phyloP scores from a whole-genome alignment of 2,888 invertebrate species.

The Ctena decussata region DNA sequence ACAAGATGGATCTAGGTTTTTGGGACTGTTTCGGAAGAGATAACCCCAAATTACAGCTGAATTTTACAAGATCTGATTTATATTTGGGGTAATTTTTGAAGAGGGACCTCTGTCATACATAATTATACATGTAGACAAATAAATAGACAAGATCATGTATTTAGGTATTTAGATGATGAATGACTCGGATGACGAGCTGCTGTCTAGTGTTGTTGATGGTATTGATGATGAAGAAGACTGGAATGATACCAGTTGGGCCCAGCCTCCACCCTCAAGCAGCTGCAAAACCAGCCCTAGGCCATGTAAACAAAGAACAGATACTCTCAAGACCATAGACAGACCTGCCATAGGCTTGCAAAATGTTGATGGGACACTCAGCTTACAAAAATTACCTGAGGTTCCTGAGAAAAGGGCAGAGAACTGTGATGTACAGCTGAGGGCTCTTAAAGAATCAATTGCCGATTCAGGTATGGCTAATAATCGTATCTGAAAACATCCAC shows the following conservation, averaged over 20 bases:
- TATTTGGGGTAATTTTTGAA: too few species aligned
- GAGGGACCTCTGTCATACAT: too few species aligned
- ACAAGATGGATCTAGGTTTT: too few species aligned
- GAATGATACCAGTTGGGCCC: constrained; percentile 60
- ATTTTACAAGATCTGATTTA: too few species aligned
- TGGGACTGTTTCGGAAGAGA: too few species aligned
- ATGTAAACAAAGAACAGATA: background rate
- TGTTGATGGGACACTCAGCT: background rate
- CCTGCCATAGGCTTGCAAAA: background rate
- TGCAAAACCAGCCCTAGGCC: background rate
- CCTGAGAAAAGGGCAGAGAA: background rate
- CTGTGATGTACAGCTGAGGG: background rate
- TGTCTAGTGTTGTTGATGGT: constrained; percentile 2
- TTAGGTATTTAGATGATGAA: background rate
- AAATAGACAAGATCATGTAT: too few species aligned
- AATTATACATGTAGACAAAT: too few species aligned
- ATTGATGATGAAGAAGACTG: constrained; percentile 61
- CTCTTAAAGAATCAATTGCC: background rate
- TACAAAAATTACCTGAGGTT: background rate
- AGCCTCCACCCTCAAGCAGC: constrained; percentile 12
- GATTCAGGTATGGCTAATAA: background rate
- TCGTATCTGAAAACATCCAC: too few species aligned
- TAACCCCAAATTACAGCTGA: too few species aligned
- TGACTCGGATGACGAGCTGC: background rate
- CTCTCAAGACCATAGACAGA: background rate